Percentiles rank a stretch among this genome's conserved stretches.
Evolutionary conservation across 2,797 vertebrate species (phyloP).

Genomic region (Gymnothorax javanicus): DNA sequence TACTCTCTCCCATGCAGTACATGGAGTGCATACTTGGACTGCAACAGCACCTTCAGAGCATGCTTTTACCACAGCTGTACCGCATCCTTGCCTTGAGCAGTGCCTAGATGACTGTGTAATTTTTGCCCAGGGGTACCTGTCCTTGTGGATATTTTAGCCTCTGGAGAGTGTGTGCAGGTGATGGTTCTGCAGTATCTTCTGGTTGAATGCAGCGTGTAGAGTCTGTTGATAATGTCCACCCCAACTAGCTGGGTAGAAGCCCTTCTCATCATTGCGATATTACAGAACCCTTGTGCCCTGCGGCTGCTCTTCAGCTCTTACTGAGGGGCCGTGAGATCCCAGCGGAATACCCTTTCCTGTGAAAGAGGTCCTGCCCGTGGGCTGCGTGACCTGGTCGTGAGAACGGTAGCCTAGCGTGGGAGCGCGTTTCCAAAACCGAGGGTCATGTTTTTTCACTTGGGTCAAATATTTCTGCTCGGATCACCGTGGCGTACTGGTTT

Average conservation of each 20-base stretch:
- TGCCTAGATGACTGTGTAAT: no score
- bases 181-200: not conserved
- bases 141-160: not conserved
- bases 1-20: no score
- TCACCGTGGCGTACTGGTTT: not conserved
- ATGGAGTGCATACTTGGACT: not conserved
- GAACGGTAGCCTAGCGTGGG: not conserved
- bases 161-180: not conserved
- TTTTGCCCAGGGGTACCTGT: no score
- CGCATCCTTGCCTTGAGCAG: not conserved
- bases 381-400: not conserved
- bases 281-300: conserved; percentile 65
- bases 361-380: not conserved
- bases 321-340: not conserved
- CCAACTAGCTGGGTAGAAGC: conserved; percentile 67
- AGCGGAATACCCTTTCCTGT: not conserved
- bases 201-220: not conserved
- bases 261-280: conserved; percentile 69
- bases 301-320: conserved; percentile 23
- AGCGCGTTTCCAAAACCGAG: not conserved
- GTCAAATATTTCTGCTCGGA: not conserved
- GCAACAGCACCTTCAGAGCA: not conserved
- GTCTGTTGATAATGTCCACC: conserved; percentile 56
- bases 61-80: not conserved
- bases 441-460: not conserved